These are phyloP conservation scores for Hololepta plana DNA, from an alignment of 2,888 invertebrate species.

Conservation along the genomic window DNA sequence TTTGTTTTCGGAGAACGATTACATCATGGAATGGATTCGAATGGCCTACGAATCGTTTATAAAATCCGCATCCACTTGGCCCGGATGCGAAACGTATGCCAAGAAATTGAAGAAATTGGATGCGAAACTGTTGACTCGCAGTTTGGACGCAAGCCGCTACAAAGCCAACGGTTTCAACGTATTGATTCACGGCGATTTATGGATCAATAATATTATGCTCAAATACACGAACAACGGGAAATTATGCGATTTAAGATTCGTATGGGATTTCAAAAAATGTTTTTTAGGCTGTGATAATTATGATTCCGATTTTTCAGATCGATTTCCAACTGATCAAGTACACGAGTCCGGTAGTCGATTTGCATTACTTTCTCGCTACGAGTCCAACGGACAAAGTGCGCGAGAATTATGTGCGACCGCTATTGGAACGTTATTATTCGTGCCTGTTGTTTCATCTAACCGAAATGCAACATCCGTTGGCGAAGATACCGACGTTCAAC, in stretches of 20 bases:
- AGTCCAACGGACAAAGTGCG: constrained; percentile 20
- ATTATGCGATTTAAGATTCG: constrained; percentile 25
- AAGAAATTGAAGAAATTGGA: constrained; percentile 23
- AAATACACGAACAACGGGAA: constrained; percentile 23
- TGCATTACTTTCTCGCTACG: constrained; percentile 29
- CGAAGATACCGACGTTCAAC: constrained; percentile 18
- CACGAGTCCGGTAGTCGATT: constrained; percentile 26
- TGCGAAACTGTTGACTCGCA: constrained; percentile 14
- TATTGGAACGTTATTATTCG: constrained; percentile 20
- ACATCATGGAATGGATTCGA: constrained; percentile 14
- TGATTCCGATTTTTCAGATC: constrained; percentile 22
- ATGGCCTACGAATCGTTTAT: constrained; percentile 17
- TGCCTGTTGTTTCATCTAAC: constrained; percentile 16
- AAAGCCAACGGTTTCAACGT: constrained; percentile 24
- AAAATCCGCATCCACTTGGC: constrained; percentile 26
- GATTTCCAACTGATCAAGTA: constrained; percentile 29
- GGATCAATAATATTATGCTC: constrained; percentile 34
- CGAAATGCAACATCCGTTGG: constrained; percentile 17
- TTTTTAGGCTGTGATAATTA: constrained; percentile 2
- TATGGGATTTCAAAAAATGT: constrained; percentile 11
- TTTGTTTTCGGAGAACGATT: constrained; percentile 14
- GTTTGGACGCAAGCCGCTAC: constrained; percentile 13
- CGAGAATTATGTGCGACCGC: constrained; percentile 15
- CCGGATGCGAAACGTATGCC: constrained; percentile 26
- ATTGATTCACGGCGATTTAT: constrained; percentile 33